These are phyloP conservation scores for Rissa tridactyla DNA, from an alignment of 2,113 vertebrate genomes.

Conservation along the genomic window DNA sequence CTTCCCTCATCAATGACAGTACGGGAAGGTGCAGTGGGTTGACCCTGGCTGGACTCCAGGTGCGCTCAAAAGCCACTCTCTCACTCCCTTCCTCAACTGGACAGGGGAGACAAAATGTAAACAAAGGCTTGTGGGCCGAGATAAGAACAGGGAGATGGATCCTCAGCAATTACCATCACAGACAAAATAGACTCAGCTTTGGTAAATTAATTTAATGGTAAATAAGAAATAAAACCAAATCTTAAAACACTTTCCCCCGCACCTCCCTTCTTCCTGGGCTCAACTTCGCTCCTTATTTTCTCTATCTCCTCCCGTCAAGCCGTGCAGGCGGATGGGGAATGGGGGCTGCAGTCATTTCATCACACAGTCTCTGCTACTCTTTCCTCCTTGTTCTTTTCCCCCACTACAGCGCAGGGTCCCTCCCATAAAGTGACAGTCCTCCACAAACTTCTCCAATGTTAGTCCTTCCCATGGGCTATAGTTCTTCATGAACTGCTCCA, in stretches of 20 bases:
- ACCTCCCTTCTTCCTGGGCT: neutral
- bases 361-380: rapidly evolving
- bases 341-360: rapidly evolving
- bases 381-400: neutral
- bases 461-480: rapidly evolving
- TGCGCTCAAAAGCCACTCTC: rapidly evolving
- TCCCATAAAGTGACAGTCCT: neutral
- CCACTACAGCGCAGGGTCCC: rapidly evolving
- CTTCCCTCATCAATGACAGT: neutral
- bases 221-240: neutral
- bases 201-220: neutral
- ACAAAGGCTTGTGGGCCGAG: rapidly evolving
- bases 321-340: rapidly evolving
- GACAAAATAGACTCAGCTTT: rapidly evolving
- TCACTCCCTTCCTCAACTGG: neutral
- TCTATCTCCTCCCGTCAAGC: rapidly evolving
- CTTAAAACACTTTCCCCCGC: neutral
- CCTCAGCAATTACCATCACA: rapidly evolving
- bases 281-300: neutral
- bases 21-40: neutral
- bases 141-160: neutral
- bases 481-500: neutral
- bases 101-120: neutral
- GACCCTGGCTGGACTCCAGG: too few relatives aligned
- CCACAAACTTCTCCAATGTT: rapidly evolving